These are phyloP conservation scores for Petroica traversi DNA, from an alignment of 2,113 vertebrate genomes.

Conservation along the genomic window DNA sequence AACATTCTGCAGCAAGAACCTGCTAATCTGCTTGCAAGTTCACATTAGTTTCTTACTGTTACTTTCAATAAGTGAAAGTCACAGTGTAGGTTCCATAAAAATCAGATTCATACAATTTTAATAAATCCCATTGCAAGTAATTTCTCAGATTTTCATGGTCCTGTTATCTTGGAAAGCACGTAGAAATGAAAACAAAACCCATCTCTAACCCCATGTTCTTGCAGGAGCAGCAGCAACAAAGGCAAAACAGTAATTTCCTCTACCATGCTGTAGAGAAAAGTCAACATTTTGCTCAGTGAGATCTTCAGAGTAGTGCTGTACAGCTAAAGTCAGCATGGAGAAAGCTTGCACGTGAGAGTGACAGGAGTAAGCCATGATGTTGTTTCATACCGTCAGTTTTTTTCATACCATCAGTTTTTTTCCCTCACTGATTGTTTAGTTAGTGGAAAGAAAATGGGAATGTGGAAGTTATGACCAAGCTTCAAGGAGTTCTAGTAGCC, in stretches of 20 bases:
- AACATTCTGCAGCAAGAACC: neutral
- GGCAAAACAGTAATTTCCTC: neutral
- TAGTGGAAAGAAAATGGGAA: neutral
- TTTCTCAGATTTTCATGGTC: neutral
- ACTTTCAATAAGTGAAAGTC: constrained; percentile 26
- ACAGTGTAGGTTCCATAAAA: neutral
- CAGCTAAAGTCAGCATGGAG: neutral
- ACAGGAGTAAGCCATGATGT: neutral
- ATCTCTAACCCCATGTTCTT: neutral
- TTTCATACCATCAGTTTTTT: neutral
- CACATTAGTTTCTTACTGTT: constrained; percentile 24
- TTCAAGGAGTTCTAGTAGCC: neutral
- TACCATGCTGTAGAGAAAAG: neutral
- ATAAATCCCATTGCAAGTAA: neutral
- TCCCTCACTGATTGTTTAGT: fast-evolving
- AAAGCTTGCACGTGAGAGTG: fast-evolving
- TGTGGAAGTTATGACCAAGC: neutral
- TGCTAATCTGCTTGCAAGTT: neutral
- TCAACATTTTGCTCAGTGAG: neutral
- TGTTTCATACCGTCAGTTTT: neutral
- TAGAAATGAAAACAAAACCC: neutral
- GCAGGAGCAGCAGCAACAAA: neutral
- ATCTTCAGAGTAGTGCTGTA: neutral
- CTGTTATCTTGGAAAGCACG: neutral
- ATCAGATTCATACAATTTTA: constrained; percentile 35